Conservation (phyloP, 2,113 vertebrate species). For the Coptodon rendalli region DNA sequence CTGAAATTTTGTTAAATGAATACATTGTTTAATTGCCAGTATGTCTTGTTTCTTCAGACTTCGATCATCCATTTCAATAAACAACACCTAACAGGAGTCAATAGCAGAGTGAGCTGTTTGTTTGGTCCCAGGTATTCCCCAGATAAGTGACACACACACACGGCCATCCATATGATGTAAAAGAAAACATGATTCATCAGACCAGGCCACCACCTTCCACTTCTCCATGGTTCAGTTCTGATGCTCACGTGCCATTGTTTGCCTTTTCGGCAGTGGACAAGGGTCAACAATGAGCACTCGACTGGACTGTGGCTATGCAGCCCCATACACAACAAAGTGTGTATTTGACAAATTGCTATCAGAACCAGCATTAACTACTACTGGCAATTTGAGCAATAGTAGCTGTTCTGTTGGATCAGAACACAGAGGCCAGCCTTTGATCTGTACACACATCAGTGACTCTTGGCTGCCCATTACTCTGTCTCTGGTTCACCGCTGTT, state of each 20-base stretch:
- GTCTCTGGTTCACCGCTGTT: background rate
- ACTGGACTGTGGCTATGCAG: background rate
- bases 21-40: background rate
- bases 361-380: background rate
- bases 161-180: background rate
- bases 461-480: background rate
- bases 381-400: background rate
- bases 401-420: background rate
- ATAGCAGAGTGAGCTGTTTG: background rate
- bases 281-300: background rate
- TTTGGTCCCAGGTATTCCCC: background rate
- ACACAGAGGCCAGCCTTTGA: background rate
- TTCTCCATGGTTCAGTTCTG: background rate
- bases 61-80: background rate
- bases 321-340: background rate
- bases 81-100: background rate
- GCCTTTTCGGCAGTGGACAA: background rate
- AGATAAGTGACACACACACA: background rate
- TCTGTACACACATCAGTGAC: background rate
- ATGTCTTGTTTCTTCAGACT: background rate
- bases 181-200: background rate
- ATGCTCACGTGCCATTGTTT: background rate
- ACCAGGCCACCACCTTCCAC: background rate
- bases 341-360: background rate
- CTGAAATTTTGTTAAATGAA: background rate